Evolutionary conservation across 1,140 invertebrate genomes (phyloP), one percentile per base, ranked within the genome.

Genomic region (Dendrolimus punctatus): DNA sequence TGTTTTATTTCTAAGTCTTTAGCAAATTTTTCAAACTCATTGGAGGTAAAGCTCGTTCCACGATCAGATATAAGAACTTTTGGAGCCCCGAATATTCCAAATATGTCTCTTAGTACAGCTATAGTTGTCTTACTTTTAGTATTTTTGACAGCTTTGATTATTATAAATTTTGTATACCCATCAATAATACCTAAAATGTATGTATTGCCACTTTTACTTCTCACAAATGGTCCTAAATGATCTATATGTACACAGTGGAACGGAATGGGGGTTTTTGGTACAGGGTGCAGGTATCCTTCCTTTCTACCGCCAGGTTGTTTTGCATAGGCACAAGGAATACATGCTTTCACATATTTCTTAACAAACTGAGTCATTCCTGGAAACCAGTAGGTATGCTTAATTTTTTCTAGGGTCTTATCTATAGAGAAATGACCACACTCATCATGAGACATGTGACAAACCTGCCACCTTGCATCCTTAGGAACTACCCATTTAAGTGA

Each of bases 51-150:
- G 46, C 62, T 57, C 4, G 61, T 46, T 0, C 67, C 71, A 36
- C 52, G 55, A 44, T 70, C 70, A 2, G 67, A 62, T 1, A 71
- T 64, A 5, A 71, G n/a, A n/a, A n/a, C n/a, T n/a, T n/a, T n/a
- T n/a, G n/a, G n/a, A n/a, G n/a, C n/a, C n/a, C n/a, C n/a, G n/a
- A n/a, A n/a, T n/a, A n/a, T n/a, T n/a, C n/a, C n/a, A n/a, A n/a
- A n/a, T n/a, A n/a, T n/a, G n/a, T 55, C 36, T 55, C 59, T 70
- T 0, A 70, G 4, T 8, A 64, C 55, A 0, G 53, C 49, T 38
- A 73, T 48, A 5, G 55, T 46, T 6, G 58, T 53, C 0, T 6
- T 6, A 5, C 60, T 55, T 54, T 70, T 73, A 0, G 67, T 70
- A 51, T 57, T 53, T 39, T 49, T 60, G 1, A 67, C 64, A 5